Conservation (phyloP, 2,113 vertebrate species). For the Thryonomys swinderianus region DNA sequence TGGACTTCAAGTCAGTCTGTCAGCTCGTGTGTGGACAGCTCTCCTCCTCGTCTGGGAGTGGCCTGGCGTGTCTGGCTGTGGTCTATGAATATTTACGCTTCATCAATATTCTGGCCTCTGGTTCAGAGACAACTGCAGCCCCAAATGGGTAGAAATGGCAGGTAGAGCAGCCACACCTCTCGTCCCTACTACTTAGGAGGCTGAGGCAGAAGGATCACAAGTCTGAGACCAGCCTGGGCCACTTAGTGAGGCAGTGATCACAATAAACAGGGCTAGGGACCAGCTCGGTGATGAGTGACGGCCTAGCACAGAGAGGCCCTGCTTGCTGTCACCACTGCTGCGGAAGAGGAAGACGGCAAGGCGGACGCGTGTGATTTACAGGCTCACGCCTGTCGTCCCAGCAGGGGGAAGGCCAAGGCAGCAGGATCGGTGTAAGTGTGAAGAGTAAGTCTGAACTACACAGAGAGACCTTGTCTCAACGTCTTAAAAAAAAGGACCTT, state of each 20-base stretch:
- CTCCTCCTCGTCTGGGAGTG: neutral
- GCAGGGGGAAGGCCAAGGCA: neutral
- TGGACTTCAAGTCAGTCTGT: neutral
- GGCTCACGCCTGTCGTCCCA: neutral
- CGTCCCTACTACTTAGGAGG: neutral
- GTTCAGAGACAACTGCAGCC: neutral
- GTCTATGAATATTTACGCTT: neutral
- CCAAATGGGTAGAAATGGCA: neutral
- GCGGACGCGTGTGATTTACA: neutral
- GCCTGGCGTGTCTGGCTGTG: neutral
- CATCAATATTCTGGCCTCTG: neutral
- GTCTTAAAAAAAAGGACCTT: neutral
- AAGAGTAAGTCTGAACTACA: neutral
- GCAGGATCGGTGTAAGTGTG: neutral
- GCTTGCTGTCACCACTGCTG: neutral
- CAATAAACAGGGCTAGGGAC: neutral
- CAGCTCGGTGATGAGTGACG: too few relatives aligned
- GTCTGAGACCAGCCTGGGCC: neutral
- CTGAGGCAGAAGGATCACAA: neutral
- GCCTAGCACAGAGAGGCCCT: too few relatives aligned
- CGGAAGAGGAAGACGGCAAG: neutral
- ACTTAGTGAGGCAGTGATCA: neutral
- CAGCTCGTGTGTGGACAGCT: rapidly evolving
- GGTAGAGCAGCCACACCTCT: neutral
- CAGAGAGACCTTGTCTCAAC: neutral